Evolutionary conservation across 1,140 invertebrate genomes (phyloP), one percentile per base, ranked within the genome.

Genomic region (Lucilia sericata): DNA sequence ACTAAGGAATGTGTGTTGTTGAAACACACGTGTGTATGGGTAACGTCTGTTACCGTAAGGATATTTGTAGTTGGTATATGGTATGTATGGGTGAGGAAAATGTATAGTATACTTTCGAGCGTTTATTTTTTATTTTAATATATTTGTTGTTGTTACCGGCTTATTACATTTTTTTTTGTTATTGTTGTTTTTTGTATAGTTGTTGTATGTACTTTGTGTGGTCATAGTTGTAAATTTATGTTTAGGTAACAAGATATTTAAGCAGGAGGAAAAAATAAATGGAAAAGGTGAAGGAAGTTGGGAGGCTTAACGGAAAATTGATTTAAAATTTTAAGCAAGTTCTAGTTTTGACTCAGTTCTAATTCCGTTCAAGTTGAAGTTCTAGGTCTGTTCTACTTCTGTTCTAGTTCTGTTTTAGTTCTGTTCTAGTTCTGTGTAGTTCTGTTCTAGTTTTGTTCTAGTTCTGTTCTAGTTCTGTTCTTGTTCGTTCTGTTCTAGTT

Each of bases 181-280:
- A n/a, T n/a, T n/a, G n/a, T n/a, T n/a, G n/a, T n/a, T n/a, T n/a
- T n/a, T 60, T 13, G 2, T 70, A 5, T 70, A n/a, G 17, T 70
- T 70, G 60, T 17, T 21, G 60, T 9, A 21, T n/a, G 7, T 21
- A n/a, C n/a, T n/a, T n/a, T n/a, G n/a, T 70, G 60, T 30, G 80
- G 80, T 55, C 80, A 51, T 25, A 51, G 17, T 36, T 25, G 19
- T 25, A 78, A 78, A 78, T 78, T 78, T 78, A 60, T 82, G 80
- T 82, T 75, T 82, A 47, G 80, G 80, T 65, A 65, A 60, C 17
- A 65, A 30, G 80, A 82, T 60, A 82, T 55, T 65, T 60, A 30
- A 36, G 9, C 2, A 51, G 9, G 60, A 30, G 7, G 25, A 60
- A 14, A 82, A n/a, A n/a, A n/a, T n/a, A n/a, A 55, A 51, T 13